Percentiles rank a stretch among this genome's conserved stretches.
Evolutionary conservation across 1,140 invertebrate genomes (phyloP).

Genomic region (Microplitis demolitor): DNA sequence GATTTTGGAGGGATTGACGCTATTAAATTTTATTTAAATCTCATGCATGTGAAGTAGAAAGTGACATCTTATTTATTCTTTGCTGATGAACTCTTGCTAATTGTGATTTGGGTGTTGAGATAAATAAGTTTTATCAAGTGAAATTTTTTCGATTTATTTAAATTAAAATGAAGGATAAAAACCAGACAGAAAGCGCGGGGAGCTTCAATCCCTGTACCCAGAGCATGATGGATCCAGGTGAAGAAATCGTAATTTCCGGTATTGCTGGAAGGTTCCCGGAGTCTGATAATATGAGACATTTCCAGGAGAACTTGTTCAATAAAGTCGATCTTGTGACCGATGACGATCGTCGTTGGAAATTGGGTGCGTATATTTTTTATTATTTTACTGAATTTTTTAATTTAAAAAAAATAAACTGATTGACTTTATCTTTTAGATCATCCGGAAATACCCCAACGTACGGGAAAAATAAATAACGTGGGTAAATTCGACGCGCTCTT

Average conservation of each 20-base stretch:
- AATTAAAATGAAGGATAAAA: not conserved
- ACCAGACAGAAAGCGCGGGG: not conserved
- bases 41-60: not conserved
- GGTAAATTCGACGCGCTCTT: constrained; percentile 83
- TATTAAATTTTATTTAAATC: too few relatives aligned
- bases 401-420: not conserved
- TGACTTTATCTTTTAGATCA: constrained; percentile 56
- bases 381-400: too few relatives aligned
- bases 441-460: constrained; percentile 73
- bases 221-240: constrained; percentile 58
- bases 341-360: constrained; percentile 77
- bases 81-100: not conserved
- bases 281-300: constrained; percentile 77
- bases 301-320: constrained; percentile 77
- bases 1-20: not conserved
- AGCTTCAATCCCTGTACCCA: constrained; percentile 22
- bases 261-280: constrained; percentile 88
- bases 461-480: constrained; percentile 80
- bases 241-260: constrained; percentile 83
- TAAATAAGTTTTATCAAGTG: not conserved
- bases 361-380: constrained; percentile 54
- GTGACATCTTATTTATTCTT: not conserved
- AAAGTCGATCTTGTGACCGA: constrained; percentile 82
- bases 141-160: not conserved
- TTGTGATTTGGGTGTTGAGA: not conserved